Base-by-base conservation (phyloP, 2,113 vertebrate species). In the Cettia cetti region DNA sequence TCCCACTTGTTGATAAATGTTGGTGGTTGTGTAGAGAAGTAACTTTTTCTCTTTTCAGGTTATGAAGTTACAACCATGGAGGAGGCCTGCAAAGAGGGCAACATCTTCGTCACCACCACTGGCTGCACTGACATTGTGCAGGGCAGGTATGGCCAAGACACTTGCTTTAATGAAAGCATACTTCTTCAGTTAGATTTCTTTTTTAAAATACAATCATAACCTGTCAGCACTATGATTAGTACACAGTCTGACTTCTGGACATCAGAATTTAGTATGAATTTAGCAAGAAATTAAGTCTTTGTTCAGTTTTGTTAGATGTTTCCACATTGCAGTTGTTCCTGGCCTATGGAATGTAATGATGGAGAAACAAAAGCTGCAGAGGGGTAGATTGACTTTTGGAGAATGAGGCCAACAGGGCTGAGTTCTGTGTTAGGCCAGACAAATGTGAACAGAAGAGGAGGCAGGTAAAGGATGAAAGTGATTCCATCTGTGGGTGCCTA, bases 51-150 rank as follows among this genome's bases (percentile, higher is more conserved):
- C 47, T 82, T 92, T 91, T 47, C 82, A 99, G 99, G 99, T 81
- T 99, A 99, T 44, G 99, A 99, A 95, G 99, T 99, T 49, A 99
- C 99, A 70, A 99, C 99, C 76, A 99, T 99, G 99, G 99, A 99
- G 9, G 99, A 99, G 69, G 99, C 99, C 39, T 98, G 98, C 82
- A 98, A 98, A 96, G 99, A 99, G 82, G 99, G 99, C 89, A 99
- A 99, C 96, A 99, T 99, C 93, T 99, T 99, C 88, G 99, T 99
- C 90, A 99, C 99, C 70, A 99, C 99, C 91, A 99, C 99, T 0
- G 99, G 99, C 96, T 99, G 99, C 82, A 97, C 98, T 45, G 99
- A 99, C 92, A 99, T 99, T 94, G 98, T 99, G 86, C 60, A 99
- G 92, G 99, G 98, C 96, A 98, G 98, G 99, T 99, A 97, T 57